Conservation (phyloP, 2,888 invertebrate species). For the Melieria crassipennis region DNA sequence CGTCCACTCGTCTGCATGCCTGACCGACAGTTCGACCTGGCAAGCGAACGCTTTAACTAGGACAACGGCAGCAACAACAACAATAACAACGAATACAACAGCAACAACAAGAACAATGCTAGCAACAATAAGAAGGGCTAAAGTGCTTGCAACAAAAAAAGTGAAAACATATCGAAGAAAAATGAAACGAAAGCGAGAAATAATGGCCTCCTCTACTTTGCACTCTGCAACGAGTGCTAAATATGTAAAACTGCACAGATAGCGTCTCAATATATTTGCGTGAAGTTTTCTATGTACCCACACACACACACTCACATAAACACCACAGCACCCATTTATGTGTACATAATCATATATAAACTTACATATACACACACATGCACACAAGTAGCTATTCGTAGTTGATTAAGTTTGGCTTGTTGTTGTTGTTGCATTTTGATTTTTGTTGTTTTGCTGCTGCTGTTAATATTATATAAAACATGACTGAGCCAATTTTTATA, state of each 20-base stretch:
- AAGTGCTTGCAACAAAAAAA: not conserved
- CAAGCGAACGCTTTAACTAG: conserved; percentile 53
- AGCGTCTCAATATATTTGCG: too few species aligned
- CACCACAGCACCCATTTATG: not conserved
- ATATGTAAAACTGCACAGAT: not conserved
- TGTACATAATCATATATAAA: not conserved
- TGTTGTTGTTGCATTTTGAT: not conserved
- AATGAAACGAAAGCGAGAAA: not conserved
- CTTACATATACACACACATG: not conserved
- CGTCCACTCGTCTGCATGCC: not conserved
- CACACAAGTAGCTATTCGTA: not conserved
- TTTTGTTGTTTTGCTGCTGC: not conserved
- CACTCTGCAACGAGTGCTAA: not conserved
- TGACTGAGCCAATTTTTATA: conserved; percentile 38
- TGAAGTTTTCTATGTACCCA: not conserved
- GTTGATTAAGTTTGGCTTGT: not conserved
- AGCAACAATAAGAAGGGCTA: conserved; percentile 41
- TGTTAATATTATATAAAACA: conserved; percentile 33
- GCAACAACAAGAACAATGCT: conserved; percentile 35
- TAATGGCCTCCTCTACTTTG: not conserved
- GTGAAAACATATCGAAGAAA: conserved; percentile 1
- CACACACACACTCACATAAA: not conserved
- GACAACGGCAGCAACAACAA: conserved; percentile 45
- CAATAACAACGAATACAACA: conserved; percentile 20
- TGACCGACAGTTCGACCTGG: conserved; percentile 45